phyloP scores from a whole-genome alignment of 2,113 vertebrate genomes.

The Puffinus mauretanicus region DNA sequence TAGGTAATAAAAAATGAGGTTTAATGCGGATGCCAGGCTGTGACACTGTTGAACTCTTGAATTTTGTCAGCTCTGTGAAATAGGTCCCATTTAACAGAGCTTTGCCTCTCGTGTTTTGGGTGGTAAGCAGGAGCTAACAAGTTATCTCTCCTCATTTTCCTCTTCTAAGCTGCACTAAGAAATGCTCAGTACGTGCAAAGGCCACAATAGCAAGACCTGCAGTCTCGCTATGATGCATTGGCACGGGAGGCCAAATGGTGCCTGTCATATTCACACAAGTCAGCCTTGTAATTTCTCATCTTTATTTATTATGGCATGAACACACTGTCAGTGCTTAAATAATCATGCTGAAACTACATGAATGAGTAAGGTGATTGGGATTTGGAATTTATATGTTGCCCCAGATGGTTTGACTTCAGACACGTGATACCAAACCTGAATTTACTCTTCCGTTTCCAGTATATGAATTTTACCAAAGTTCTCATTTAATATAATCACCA shows the following conservation, averaged over 20 bases:
- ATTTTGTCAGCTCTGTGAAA: constrained; percentile 41
- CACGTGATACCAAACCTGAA: neutral
- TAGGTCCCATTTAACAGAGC: neutral
- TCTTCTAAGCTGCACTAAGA: neutral
- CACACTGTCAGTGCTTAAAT: neutral
- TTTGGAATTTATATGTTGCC: neutral
- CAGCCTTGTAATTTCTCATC: neutral
- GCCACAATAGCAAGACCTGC: accelerated
- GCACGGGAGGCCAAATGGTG: neutral
- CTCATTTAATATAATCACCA: neutral
- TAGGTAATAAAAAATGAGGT: constrained; percentile 36
- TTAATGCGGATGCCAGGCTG: constrained; percentile 23
- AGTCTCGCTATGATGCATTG: neutral
- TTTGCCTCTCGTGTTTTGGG: neutral
- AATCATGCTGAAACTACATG: constrained; percentile 41
- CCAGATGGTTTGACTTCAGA: neutral
- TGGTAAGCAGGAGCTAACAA: neutral
- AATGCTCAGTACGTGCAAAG: neutral
- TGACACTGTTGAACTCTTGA: constrained; percentile 29
- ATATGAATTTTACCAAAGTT: constrained; percentile 16
- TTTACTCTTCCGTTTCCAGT: constrained; percentile 15
- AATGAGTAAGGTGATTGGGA: constrained; percentile 33
- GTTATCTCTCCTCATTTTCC: neutral
- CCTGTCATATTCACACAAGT: neutral
- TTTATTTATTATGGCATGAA: neutral